Evolutionary conservation across 2,797 vertebrate genomes (phyloP), one percentile per base, ranked within the genome.

Genomic region (Cyprinodon diabolis): DNA sequence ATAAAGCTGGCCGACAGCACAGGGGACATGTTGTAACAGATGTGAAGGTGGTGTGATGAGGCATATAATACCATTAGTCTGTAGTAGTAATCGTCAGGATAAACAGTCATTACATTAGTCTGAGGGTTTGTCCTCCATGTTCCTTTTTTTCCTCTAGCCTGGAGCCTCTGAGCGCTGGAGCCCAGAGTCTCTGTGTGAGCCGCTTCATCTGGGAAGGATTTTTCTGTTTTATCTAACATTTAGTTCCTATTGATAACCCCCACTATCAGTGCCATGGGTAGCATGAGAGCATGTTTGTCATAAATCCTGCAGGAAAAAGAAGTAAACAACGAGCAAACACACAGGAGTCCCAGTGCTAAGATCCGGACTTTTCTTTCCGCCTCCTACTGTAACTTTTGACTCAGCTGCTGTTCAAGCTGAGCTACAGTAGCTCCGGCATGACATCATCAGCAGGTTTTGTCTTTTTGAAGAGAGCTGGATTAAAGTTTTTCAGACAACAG

Each of bases 361-460:
- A 13, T 37, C 67, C 19, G 43, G 71, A 3, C 6, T 81, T 52
- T 58, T 48, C n/a, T 56, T n/a, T 21, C n/a, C n/a, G n/a, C 54
- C n/a, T 55, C 21, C 21, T 12, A n/a, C n/a, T n/a, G n/a, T n/a
- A 66, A 25, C 67, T 63, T 81, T 76, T 47, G 48, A 11, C 70
- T 76, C 47, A 54, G 67, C 76, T 68, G 48, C 52, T 10, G 10
- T 77, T 43, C 25, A 2, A 60, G 69, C 60, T 71, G 69, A 49
- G 77, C 49, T 71, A 77, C 35, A 23, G 21, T 76, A 1, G 57
- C 51, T 71, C 72, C 0, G 21, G 23, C 62, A 63, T 15, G 49
- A 66, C 45, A 71, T 82, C 79, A 54, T 73, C 76, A 15, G 57
- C 52, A 67, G 72, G 21, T 58, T 65, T 66, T 62, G 37, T 69